These are phyloP conservation scores for Onychomys torridus DNA, from an alignment of 2,797 vertebrate genomes.

Conservation along the genomic window DNA sequence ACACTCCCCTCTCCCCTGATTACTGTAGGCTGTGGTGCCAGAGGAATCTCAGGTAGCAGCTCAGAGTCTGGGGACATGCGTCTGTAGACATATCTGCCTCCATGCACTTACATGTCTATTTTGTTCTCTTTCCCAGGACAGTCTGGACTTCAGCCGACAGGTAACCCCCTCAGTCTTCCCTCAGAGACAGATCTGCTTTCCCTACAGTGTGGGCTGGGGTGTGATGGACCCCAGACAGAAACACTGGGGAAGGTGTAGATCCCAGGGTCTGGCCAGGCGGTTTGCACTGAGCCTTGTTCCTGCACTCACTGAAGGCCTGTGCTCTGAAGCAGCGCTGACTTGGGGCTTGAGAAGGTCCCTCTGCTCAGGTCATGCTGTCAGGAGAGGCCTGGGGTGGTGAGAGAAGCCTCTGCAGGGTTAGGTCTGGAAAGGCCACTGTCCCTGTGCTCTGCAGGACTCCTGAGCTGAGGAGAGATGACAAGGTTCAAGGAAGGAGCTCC, in stretches of 20 bases:
- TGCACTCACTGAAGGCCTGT: rapidly evolving
- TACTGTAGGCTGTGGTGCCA: rapidly evolving
- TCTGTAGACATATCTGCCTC: background rate
- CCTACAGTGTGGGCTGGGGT: rapidly evolving
- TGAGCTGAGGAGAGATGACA: slow-evolving; percentile 44
- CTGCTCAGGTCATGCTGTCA: rapidly evolving
- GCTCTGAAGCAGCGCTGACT: background rate
- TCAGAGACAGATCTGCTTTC: background rate
- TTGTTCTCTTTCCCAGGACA: background rate
- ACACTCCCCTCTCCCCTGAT: background rate
- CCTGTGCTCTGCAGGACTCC: slow-evolving; percentile 63
- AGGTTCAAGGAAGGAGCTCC: background rate
- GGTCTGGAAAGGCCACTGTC: background rate
- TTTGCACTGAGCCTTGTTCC: background rate
- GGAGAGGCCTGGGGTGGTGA: background rate
- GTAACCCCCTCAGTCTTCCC: background rate
- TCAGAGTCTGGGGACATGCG: rapidly evolving
- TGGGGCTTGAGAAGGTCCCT: background rate
- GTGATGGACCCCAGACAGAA: background rate
- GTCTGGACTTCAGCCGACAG: slow-evolving; percentile 61
- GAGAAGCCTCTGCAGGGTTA: background rate
- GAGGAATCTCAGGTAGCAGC: background rate
- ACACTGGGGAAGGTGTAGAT: background rate
- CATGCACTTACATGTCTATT: rapidly evolving
- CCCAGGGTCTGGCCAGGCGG: background rate